phyloP scores from a whole-genome alignment of 2,888 invertebrate genomes.

The Microctonus brassicae region DNA sequence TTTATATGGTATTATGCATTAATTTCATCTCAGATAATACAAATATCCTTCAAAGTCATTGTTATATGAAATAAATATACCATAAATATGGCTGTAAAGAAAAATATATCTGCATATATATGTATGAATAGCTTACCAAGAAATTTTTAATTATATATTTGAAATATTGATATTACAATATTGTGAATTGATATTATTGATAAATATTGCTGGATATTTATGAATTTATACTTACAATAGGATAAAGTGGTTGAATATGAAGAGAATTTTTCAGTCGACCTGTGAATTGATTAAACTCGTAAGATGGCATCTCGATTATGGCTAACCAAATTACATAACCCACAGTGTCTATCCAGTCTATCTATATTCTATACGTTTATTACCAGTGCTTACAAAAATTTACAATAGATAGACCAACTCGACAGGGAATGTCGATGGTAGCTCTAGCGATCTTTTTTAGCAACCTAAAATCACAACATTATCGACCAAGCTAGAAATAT shows the following conservation, averaged over 20 bases:
- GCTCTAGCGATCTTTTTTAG: background rate
- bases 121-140: no score
- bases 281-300: conserved; percentile 49
- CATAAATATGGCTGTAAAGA: no score
- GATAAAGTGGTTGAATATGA: conserved; percentile 49
- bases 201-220: background rate
- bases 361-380: no score
- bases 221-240: conserved; percentile 47
- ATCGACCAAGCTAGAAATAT: background rate
- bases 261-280: conserved; percentile 50
- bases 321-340: conserved; percentile 39
- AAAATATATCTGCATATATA: no score
- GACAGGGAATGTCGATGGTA: background rate
- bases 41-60: no score
- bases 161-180: background rate
- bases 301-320: conserved; percentile 48
- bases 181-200: background rate
- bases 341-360: no score
- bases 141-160: no score
- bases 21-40: no score
- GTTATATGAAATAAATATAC: no score
- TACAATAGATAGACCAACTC: background rate
- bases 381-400: background rate
- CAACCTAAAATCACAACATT: no score
- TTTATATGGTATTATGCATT: no score